These are phyloP conservation scores for Frankliniella intonsa DNA, from an alignment of 2,888 invertebrate genomes.

Conservation along the genomic window DNA sequence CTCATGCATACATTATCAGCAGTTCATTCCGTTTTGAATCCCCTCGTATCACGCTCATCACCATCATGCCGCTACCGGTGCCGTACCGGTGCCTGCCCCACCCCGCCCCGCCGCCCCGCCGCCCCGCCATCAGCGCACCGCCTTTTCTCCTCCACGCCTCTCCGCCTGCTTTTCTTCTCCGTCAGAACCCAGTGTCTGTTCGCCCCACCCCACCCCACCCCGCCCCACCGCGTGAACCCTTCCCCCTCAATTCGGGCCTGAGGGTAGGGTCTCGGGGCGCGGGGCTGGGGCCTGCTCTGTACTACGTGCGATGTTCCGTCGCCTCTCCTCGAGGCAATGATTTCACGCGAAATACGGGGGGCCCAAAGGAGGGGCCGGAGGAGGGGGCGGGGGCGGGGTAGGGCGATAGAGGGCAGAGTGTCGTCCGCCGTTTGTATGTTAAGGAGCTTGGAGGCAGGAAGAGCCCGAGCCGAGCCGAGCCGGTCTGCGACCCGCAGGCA, in stretches of 20 bases:
- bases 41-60: neutral
- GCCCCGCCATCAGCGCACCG: too few species aligned
- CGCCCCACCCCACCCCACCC: neutral
- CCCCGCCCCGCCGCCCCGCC: neutral
- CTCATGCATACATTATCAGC: constrained; percentile 5
- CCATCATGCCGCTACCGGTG: neutral
- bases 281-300: neutral
- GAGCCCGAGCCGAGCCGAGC: neutral
- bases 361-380: neutral
- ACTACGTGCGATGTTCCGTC: neutral
- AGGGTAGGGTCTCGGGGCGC: too few species aligned
- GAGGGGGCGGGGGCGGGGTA: neutral
- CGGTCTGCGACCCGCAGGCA: neutral
- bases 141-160: too few species aligned
- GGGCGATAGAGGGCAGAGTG: neutral
- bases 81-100: neutral
- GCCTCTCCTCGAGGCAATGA: constrained; percentile 17
- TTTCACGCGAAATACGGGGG: constrained; percentile 19
- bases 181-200: too few species aligned
- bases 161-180: too few species aligned
- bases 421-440: constrained; percentile 22
- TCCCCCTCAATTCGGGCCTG: neutral
- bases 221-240: neutral
- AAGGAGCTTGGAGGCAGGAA: neutral
- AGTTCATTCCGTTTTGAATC: neutral